These are phyloP conservation scores for Lutraria rhynchaena DNA, from an alignment of 1,140 invertebrate genomes.

Conservation along the genomic window DNA sequence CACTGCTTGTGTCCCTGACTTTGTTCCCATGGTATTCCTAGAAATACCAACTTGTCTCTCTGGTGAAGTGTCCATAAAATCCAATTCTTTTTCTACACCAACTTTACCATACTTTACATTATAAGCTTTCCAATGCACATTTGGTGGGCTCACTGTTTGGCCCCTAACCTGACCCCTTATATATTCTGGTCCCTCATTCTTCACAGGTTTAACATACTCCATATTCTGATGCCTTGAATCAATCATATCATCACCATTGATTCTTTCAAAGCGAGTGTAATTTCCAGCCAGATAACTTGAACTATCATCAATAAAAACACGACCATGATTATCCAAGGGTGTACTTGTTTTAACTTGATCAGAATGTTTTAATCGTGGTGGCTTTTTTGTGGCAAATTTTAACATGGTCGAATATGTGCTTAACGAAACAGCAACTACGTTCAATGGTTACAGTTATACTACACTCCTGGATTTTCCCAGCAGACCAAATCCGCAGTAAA, in stretches of 20 bases:
- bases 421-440: slow-evolving; percentile 11
- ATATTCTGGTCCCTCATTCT: slow-evolving; percentile 1
- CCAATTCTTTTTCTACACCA: slow-evolving; percentile 20
- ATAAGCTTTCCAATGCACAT: slow-evolving; percentile 46
- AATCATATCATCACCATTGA: slow-evolving; percentile 52
- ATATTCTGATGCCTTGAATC: neutral
- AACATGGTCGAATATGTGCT: slow-evolving; percentile 34
- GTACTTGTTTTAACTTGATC: slow-evolving; percentile 14
- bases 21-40: slow-evolving; percentile 22
- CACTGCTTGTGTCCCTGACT: slow-evolving; percentile 4
- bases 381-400: slow-evolving; percentile 57
- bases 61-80: neutral
- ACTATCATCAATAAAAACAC: slow-evolving; percentile 45
- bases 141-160: slow-evolving; percentile 2
- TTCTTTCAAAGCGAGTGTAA: slow-evolving; percentile 40
- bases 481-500: slow-evolving; percentile 24
- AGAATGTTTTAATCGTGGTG: slow-evolving; percentile 54
- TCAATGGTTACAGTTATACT: too few relatives aligned
- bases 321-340: slow-evolving; percentile 13
- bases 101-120: slow-evolving; percentile 56
- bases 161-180: neutral
- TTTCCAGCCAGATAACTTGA: slow-evolving; percentile 11
- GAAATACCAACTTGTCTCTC: slow-evolving; percentile 47
- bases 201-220: slow-evolving; percentile 17
- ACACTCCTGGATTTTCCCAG: slow-evolving; percentile 9